Conservation (phyloP, 2,888 invertebrate genomes). For the Eurytoma californica region DNA sequence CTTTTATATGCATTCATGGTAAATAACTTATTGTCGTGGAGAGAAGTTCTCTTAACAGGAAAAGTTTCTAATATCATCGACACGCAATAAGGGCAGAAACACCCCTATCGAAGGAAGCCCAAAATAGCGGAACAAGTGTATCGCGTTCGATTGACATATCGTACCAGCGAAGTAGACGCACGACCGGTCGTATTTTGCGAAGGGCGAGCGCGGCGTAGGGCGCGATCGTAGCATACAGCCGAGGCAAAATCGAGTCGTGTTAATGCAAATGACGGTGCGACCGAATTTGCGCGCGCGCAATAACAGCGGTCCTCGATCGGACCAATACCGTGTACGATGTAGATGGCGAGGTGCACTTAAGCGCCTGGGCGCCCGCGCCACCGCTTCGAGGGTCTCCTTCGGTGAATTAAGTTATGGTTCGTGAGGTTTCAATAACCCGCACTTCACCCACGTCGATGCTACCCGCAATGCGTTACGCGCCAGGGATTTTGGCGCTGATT, state of each 20-base stretch:
- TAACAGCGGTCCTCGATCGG: conserved; percentile 7
- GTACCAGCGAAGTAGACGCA: too few relatives aligned
- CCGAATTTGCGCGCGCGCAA: conserved; percentile 26
- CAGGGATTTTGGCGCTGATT: too few relatives aligned
- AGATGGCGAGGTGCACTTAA: background rate
- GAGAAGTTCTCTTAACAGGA: too few relatives aligned
- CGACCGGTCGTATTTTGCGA: too few relatives aligned
- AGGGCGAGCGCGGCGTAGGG: background rate
- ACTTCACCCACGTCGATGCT: too few relatives aligned
- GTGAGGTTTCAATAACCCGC: background rate
- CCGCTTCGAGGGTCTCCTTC: background rate
- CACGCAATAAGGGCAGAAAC: too few relatives aligned
- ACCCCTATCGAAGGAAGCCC: too few relatives aligned
- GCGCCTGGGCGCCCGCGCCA: background rate
- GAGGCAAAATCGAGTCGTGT: conserved; percentile 28
- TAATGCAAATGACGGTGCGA: conserved; percentile 26
- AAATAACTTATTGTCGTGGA: too few relatives aligned
- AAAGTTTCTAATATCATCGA: too few relatives aligned
- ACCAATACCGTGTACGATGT: background rate
- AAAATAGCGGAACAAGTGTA: background rate
- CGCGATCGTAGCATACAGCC: background rate
- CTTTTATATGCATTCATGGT: too few relatives aligned
- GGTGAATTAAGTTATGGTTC: conserved; percentile 5
- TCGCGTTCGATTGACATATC: conserved; percentile 3
- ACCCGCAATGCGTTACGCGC: too few relatives aligned